A percentile compares a stretch with the other conserved stretches of the same genome.
Evolutionary conservation across 2,797 vertebrate species (phyloP).

Genomic region (Lemur catta): DNA sequence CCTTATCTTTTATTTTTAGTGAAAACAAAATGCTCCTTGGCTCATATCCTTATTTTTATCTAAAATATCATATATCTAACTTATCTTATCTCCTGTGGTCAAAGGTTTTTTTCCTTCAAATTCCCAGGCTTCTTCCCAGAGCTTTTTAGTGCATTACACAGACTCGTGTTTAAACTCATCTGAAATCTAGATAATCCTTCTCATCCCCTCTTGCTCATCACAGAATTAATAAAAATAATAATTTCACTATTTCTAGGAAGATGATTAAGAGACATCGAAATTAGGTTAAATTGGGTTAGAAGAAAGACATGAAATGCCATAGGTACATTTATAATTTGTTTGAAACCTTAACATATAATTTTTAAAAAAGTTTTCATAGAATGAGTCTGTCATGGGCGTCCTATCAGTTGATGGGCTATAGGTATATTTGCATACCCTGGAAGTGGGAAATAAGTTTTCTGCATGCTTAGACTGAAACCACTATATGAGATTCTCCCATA

Average conservation of each 20-base stretch:
- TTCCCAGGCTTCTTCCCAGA: not conserved
- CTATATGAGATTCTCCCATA: not conserved
- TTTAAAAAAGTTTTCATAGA: not conserved
- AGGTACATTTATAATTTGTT: not conserved
- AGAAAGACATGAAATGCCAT: not conserved
- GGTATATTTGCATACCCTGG: not conserved
- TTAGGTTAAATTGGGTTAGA: not conserved
- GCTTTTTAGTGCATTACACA: not conserved
- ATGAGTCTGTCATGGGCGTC: not conserved
- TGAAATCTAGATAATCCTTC: not conserved
- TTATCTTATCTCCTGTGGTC: not conserved
- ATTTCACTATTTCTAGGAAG: not conserved
- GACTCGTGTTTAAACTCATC: not conserved
- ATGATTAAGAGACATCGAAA: not conserved
- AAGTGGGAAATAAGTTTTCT: not conserved
- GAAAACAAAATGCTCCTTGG: not conserved
- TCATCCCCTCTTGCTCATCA: not conserved
- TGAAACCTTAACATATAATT: not conserved
- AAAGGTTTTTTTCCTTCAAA: not conserved
- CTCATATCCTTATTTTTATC: not conserved
- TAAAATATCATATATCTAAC: not conserved
- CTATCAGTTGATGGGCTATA: not conserved
- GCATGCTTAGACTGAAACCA: not conserved
- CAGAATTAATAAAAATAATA: not conserved
- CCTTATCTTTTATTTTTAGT: conserved; percentile 10